Evolutionary conservation across 1,140 invertebrate genomes (phyloP), one percentile per base, ranked within the genome.

Genomic region (Meloidogyne floridensis): DNA sequence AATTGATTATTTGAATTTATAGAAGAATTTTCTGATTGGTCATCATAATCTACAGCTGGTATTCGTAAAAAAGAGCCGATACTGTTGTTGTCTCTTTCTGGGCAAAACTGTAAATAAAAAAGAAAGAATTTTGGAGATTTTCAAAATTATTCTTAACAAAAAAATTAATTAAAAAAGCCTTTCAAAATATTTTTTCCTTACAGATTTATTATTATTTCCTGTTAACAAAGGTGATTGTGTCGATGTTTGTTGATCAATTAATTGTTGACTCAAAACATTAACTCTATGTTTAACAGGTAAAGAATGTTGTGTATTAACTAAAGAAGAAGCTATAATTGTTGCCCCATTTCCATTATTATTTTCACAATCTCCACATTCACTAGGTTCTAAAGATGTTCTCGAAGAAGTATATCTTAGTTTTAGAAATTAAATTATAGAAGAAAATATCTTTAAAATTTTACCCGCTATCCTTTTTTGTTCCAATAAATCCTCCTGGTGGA

Each of bases 381-480:
- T 88, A 20, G 88, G 88, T 77, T 89, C 88, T 70, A 89, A 69
- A 11, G 87, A 89, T 9, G 89, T 89, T 56, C 88, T 72, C 7
- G 88, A 89, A 32, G 88, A 89, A 7, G 88, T 89, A 78, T 89
- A 89, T 32, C 87, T 89, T 77, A 32, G 32, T 32, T 32, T 32
- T 32, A 32, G 32, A 32, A 32, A 32, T 72, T 88, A 82, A 59
- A 59, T 13, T 15, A 47, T 15, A 3, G 1, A 65, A n/a, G 1
- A n/a, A 47, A n/a, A n/a, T 53, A 69, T 43, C 20, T 77, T 32
- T n/a, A 13, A 51, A 54, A 54, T 81, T 80, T 69, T 72, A 88
- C 86, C 88, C 88, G 84, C 89, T 90, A 82, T 89, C 88, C 80
- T 89, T 89, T 78, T 89, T 89, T 47, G 74, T 82, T 8, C 81